A percentile compares a stretch with the other conserved stretches of the same genome.
Conservation (phyloP, 2,888 invertebrate genomes). For the Slavum lentiscoides region DNA sequence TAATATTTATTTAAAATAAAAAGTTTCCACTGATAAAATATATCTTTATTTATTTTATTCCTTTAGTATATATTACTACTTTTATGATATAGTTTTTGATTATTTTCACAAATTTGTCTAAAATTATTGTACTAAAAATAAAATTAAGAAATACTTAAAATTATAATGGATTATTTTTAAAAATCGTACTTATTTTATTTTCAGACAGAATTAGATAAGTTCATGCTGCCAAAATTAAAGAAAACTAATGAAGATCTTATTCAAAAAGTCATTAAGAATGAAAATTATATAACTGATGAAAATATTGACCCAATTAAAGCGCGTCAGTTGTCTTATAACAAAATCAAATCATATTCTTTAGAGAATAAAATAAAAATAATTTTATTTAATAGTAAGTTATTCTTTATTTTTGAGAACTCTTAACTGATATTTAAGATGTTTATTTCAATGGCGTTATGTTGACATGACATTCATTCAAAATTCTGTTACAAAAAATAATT, state of each 20-base stretch:
- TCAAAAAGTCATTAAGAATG: neutral
- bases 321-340: slow-evolving; percentile 24
- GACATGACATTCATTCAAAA: neutral
- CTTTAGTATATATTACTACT: too few species aligned
- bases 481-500: neutral
- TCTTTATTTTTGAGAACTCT: neutral
- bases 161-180: neutral
- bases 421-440: neutral
- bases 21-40: too few species aligned
- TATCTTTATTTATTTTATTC: too few species aligned
- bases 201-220: slow-evolving; percentile 33
- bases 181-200: neutral
- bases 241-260: neutral
- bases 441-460: neutral
- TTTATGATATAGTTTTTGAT: too few species aligned
- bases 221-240: slow-evolving; percentile 17
- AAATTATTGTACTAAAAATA: neutral
- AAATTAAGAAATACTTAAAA: neutral
- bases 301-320: slow-evolving; percentile 33
- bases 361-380: slow-evolving; percentile 46
- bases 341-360: slow-evolving; percentile 36
- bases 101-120: neutral
- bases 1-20: too few species aligned
- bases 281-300: slow-evolving; percentile 13
- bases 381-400: slow-evolving; percentile 41